Evolutionary conservation across 2,888 invertebrate genomes (phyloP).

Genomic region (Eurytoma californica): DNA sequence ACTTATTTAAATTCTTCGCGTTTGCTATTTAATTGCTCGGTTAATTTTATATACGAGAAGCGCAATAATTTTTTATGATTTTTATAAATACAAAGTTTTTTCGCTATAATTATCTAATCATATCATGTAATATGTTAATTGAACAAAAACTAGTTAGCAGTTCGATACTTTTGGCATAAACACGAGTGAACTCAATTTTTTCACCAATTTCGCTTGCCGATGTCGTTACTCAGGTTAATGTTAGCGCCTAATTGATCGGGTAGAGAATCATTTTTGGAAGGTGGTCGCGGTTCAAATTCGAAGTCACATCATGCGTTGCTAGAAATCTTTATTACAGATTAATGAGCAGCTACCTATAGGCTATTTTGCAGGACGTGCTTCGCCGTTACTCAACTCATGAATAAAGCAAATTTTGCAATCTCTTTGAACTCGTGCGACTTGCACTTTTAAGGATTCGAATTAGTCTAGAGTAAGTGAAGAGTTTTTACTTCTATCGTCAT

Average conservation of each 20-base stretch:
- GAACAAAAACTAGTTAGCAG: neutral
- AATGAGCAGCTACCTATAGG: slow-evolving; percentile 13
- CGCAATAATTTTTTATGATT: neutral
- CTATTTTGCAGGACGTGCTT: neutral
- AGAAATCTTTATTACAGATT: slow-evolving; percentile 13
- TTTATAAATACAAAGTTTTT: neutral
- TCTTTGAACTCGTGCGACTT: neutral
- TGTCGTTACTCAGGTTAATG: neutral
- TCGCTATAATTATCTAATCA: neutral
- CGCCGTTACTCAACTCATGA: neutral
- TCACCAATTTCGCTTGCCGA: neutral
- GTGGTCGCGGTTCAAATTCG: neutral
- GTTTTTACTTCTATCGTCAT: too few relatives aligned
- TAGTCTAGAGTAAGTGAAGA: too few relatives aligned
- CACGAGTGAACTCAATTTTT: slow-evolving; percentile 1
- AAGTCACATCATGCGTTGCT: neutral
- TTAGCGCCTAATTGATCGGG: slow-evolving; percentile 5
- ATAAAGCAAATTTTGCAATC: slow-evolving; percentile 19
- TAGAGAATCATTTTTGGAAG: slow-evolving; percentile 20
- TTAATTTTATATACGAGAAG: too few relatives aligned
- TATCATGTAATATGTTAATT: neutral
- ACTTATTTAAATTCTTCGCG: too few relatives aligned
- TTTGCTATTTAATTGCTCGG: too few relatives aligned
- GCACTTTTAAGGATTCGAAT: too few relatives aligned
- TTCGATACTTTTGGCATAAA: neutral